Conservation (phyloP, 2,797 vertebrate genomes). For the Cryptoprocta ferox region DNA sequence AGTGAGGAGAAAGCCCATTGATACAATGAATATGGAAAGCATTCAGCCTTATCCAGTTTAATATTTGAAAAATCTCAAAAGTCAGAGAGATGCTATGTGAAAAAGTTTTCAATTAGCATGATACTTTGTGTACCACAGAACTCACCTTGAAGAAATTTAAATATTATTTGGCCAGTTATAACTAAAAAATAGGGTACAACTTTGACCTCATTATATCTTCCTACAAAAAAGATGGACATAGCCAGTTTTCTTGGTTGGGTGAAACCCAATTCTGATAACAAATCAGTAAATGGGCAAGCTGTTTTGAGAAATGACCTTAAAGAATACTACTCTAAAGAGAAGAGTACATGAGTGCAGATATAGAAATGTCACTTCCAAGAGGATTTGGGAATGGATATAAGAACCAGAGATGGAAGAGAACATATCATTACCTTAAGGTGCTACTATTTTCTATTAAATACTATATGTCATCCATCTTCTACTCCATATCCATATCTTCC, state of each 20-base stretch:
- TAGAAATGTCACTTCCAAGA: background rate
- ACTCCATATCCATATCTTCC: too few relatives aligned
- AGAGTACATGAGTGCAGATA: background rate
- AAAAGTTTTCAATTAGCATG: background rate
- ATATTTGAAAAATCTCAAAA: background rate
- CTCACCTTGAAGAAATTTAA: background rate
- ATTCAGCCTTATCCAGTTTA: background rate
- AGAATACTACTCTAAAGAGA: background rate
- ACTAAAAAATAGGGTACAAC: background rate
- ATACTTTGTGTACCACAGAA: background rate
- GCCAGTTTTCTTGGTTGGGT: background rate
- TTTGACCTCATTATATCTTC: background rate
- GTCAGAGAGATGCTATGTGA: background rate
- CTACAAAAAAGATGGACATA: background rate
- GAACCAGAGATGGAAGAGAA: background rate
- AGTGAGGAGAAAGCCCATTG: background rate
- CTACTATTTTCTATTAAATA: background rate
- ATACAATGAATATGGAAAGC: background rate
- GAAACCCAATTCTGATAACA: background rate
- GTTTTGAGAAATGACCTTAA: background rate
- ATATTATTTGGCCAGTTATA: background rate
- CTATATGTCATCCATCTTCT: rapidly evolving
- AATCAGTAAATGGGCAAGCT: background rate
- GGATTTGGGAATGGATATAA: background rate
- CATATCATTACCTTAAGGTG: background rate